Evolutionary conservation across 2,113 vertebrate species (phyloP).

Genomic region (Chaetodon auriga): DNA sequence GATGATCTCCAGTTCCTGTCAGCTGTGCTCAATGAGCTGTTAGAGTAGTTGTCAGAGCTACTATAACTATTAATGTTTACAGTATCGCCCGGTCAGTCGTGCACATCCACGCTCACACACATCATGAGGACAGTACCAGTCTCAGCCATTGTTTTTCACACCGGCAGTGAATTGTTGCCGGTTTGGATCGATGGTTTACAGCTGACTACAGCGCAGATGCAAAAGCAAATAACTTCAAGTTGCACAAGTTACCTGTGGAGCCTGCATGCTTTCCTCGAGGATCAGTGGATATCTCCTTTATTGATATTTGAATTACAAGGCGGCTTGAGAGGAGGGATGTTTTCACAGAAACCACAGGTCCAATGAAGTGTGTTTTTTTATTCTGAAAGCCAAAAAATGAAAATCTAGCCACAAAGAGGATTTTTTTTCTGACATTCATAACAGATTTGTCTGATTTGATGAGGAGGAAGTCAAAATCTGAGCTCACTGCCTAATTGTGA

Average conservation of each 20-base stretch:
- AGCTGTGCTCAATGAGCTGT: slow-evolving; percentile 1
- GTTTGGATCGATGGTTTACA: slow-evolving; percentile 2
- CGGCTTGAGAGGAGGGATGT: slow-evolving; percentile 46
- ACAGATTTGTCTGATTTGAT: slow-evolving; percentile 3
- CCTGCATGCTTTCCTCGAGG: slow-evolving; percentile 14
- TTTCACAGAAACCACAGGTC: slow-evolving; percentile 47
- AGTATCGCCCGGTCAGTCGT: background rate
- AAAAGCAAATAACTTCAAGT: slow-evolving; percentile 18
- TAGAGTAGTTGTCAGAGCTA: background rate
- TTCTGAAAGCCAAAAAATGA: background rate
- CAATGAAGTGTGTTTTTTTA: slow-evolving; percentile 23
- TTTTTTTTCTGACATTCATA: slow-evolving; percentile 14
- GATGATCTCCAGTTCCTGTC: slow-evolving; percentile 9
- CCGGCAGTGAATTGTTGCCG: background rate
- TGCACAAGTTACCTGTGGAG: slow-evolving; percentile 28
- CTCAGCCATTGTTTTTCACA: background rate
- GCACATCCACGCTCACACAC: background rate
- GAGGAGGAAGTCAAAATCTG: background rate
- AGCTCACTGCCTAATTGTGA: background rate
- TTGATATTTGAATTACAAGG: slow-evolving; percentile 56
- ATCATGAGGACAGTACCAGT: background rate
- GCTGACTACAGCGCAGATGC: background rate
- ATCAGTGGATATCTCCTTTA: slow-evolving; percentile 25
- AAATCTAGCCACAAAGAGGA: slow-evolving; percentile 3
- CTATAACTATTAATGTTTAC: slow-evolving; percentile 13